Evolutionary conservation across 2,797 vertebrate genomes (phyloP), one percentile per base, ranked within the genome.

Genomic region (Morus bassanus): DNA sequence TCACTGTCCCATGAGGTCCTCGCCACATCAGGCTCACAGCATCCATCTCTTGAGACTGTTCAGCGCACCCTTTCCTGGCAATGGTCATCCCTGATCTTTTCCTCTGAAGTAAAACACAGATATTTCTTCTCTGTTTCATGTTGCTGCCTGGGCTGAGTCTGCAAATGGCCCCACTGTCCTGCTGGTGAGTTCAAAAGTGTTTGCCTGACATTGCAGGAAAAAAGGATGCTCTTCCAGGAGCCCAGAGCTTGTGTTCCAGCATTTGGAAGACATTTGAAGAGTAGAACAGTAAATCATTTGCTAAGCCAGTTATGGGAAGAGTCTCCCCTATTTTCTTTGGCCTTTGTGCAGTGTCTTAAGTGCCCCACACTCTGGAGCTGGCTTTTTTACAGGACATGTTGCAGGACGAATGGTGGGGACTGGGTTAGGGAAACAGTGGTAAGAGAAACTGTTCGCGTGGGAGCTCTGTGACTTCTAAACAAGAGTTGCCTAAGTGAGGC

Each of bases 11-110:
- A 7, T 0, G 3, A 61, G 46, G 41, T 45, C 63, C 48, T 39
- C 3, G 4, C 28, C 1, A 0, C n/a, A 17, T 21, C n/a, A 12
- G 63, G n/a, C n/a, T n/a, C 18, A n/a, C 30, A 39, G 39, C 24
- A 53, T 30, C 46, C 46, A 21, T 25, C 46, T 43, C 37, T 27
- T 28, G 23, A 33, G 22, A 23, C 37, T 48, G 30, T 46, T 56
- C 30, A 39, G 54, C 33, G 37, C 19, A 28, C 48, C 28, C 24
- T 19, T 69, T 53, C 33, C 56, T 78, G 64, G 4, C n/a, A 13
- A 1, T 19, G 31, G 35, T 11, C 35, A 22, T 25, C 35, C 43
- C 67, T 35, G 22, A 33, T 33, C 60, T 81, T 57, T 73, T 33
- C 16, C 33, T 64, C 37, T 51, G 18, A 65, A 45, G 22, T 65